A percentile compares a stretch with the other conserved stretches of the same genome.
Conservation (phyloP, 2,797 vertebrate species). For the Gambelia wislizenii region DNA sequence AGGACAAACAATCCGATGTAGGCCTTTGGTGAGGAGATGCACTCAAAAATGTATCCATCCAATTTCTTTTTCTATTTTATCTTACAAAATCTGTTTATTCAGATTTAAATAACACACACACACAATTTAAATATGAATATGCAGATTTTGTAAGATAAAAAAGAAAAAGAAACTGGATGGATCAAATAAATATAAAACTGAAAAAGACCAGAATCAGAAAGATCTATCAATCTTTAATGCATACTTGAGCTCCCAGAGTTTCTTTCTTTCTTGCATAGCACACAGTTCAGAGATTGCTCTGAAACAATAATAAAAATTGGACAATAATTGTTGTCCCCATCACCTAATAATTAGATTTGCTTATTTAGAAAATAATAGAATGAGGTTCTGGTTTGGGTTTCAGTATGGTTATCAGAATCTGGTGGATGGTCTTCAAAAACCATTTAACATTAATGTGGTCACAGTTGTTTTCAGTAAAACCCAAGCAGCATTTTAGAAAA, state of each 20-base stretch:
- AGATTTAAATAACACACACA: no score
- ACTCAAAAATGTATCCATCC: neutral
- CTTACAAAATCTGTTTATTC: no score
- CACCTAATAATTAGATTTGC: no score
- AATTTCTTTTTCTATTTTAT: no score
- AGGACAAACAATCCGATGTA: no score
- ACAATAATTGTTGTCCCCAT: neutral
- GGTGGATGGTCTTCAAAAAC: neutral
- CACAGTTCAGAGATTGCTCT: neutral
- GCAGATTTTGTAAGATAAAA: neutral
- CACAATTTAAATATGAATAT: neutral
- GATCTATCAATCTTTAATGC: neutral
- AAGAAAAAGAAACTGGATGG: neutral
- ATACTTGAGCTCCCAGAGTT: neutral
- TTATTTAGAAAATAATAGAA: neutral
- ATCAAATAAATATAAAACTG: neutral
- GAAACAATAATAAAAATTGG: neutral
- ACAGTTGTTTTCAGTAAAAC: neutral
- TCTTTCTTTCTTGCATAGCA: neutral
- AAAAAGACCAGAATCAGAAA: neutral
- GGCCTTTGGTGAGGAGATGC: neutral
- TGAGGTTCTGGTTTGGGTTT: neutral
- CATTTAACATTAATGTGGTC: neutral
- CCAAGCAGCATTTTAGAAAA: conserved; percentile 1
- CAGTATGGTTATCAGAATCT: conserved; percentile 33